A percentile compares a stretch with the other conserved stretches of the same genome.
Evolutionary conservation across 2,113 vertebrate genomes (phyloP).

Genomic region (Rhineura floridana): DNA sequence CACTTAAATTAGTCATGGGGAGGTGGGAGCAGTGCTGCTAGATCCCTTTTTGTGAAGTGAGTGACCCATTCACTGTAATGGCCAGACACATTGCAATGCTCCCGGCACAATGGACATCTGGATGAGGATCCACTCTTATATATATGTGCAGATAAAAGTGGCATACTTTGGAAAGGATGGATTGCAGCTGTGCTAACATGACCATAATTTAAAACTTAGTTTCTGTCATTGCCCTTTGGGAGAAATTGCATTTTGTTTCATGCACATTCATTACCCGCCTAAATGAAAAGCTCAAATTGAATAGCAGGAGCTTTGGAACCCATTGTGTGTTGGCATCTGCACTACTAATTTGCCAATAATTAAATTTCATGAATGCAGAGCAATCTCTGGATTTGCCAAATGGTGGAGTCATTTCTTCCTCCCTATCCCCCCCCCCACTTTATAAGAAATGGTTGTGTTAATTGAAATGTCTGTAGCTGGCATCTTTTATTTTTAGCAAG

Average conservation of each 20-base stretch:
- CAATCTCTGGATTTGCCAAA: constrained; percentile 42
- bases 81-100: background rate
- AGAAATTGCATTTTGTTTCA: background rate
- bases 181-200: background rate
- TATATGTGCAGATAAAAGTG: background rate
- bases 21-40: background rate
- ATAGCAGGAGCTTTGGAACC: constrained; percentile 22
- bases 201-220: background rate
- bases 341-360: constrained; percentile 56
- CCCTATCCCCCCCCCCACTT: background rate
- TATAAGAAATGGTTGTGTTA: constrained; percentile 42
- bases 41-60: background rate
- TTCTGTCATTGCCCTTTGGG: background rate
- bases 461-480: constrained; percentile 61
- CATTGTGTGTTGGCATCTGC: constrained; percentile 27
- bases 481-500: constrained; percentile 61
- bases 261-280: background rate
- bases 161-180: too few relatives aligned
- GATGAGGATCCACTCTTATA: background rate
- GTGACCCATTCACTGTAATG: background rate
- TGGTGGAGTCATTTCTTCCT: background rate
- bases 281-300: constrained; percentile 30
- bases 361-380: constrained; percentile 52
- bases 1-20: too few relatives aligned
- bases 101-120: too few relatives aligned